Percentiles rank a stretch among this genome's conserved stretches.
Evolutionary conservation across 23 tunicate species (phyloP).

Genomic region (Ascidia mentula): DNA sequence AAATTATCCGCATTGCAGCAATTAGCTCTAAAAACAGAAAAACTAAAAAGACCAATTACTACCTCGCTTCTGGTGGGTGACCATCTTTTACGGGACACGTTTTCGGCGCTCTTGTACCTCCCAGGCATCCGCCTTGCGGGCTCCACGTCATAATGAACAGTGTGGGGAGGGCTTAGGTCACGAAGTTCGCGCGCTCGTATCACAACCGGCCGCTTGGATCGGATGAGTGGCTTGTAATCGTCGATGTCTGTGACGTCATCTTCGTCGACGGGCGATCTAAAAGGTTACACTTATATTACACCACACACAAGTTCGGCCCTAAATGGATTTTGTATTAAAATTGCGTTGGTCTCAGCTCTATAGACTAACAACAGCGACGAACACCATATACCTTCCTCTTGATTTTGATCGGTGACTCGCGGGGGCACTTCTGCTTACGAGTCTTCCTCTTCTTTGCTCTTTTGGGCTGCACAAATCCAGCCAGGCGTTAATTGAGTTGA

Average conservation of each 20-base stretch:
- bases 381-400: slow-evolving; percentile 44
- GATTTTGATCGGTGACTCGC: slow-evolving; percentile 26
- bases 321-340: not conserved
- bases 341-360: too few species aligned
- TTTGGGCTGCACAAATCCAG: slow-evolving; percentile 31
- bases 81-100: slow-evolving; percentile 24
- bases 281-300: not conserved
- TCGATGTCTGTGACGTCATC: slow-evolving; percentile 23
- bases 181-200: slow-evolving; percentile 30
- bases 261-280: slow-evolving; percentile 21
- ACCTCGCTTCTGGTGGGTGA: not conserved
- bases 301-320: not conserved
- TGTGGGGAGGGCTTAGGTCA: slow-evolving; percentile 54
- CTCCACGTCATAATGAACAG: slow-evolving; percentile 53
- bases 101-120: slow-evolving; percentile 42
- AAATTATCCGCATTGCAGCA: too few species aligned
- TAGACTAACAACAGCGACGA: too few species aligned
- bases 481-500: slow-evolving; percentile 47
- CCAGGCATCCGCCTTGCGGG: slow-evolving; percentile 22
- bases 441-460: slow-evolving; percentile 16
- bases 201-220: slow-evolving; percentile 31
- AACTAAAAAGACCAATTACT: too few species aligned
- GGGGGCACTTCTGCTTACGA: slow-evolving; percentile 37
- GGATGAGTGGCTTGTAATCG: slow-evolving; percentile 49
- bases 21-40: too few species aligned